Percentiles rank a stretch among this genome's conserved stretches.
These are phyloP conservation scores for Microctonus hyperodae DNA, from an alignment of 2,888 invertebrate species.

Conservation along the genomic window DNA sequence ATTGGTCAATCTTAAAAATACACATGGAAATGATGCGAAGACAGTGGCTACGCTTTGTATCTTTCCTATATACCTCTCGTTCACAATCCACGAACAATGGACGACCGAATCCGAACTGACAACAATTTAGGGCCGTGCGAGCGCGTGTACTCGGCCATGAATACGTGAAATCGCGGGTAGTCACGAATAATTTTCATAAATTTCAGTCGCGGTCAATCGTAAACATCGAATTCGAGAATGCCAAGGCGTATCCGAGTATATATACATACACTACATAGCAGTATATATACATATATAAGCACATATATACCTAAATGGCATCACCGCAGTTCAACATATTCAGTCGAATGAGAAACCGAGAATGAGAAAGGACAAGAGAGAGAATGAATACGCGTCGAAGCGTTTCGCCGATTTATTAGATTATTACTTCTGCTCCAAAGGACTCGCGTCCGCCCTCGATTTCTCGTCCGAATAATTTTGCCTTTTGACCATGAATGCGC, in stretches of 20 bases:
- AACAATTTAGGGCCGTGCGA: conserved; percentile 45
- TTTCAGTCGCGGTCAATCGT: conserved; percentile 49
- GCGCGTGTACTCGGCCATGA: conserved; percentile 38
- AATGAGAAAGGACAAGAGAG: background rate
- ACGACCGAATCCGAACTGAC: conserved; percentile 35
- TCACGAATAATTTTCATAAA: conserved; percentile 61
- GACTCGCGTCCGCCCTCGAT: conserved; percentile 7
- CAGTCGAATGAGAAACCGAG: background rate
- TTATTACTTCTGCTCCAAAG: conserved; percentile 43
- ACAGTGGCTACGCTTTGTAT: background rate
- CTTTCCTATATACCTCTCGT: background rate
- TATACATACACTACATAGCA: background rate
- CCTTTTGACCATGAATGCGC: background rate
- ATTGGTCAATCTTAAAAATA: conserved; percentile 15
- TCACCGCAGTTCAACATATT: background rate
- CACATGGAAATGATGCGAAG: background rate
- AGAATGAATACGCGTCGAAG: conserved; percentile 1
- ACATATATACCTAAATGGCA: background rate
- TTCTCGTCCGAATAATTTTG: conserved; percentile 4
- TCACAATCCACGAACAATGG: conserved; percentile 39
- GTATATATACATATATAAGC: background rate
- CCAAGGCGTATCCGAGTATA: background rate
- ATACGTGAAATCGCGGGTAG: conserved; percentile 49
- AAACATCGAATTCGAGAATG: conserved; percentile 44
- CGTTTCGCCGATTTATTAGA: conserved; percentile 50